A percentile compares a stretch with the other conserved stretches of the same genome.
phyloP scores from a whole-genome alignment of 2,888 invertebrate genomes.

The Cephus pygmeus region DNA sequence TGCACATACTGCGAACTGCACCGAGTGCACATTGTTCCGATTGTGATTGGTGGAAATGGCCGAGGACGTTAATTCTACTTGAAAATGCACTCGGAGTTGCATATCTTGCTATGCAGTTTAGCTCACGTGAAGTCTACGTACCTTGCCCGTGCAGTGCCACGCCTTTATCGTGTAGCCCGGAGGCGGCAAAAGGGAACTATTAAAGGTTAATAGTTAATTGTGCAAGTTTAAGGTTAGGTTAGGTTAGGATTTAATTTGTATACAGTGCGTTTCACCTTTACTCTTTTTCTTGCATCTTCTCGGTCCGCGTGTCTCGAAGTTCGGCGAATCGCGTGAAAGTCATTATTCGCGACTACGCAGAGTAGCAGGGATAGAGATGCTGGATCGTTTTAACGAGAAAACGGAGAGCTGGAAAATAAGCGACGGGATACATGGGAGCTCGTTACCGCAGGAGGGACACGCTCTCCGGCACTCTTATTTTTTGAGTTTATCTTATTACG shows the following conservation, averaged over 20 bases:
- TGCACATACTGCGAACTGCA: not conserved
- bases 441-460: conserved; percentile 56
- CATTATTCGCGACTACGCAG: not conserved
- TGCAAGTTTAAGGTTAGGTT: not conserved
- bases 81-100: not conserved
- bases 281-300: not conserved
- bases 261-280: not conserved
- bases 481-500: conserved; percentile 26
- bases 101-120: not conserved
- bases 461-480: conserved; percentile 34
- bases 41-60: not conserved
- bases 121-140: not conserved
- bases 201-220: not conserved
- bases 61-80: not conserved
- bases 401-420: conserved; percentile 46
- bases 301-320: not conserved
- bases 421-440: conserved; percentile 60
- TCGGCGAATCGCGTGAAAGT: not conserved
- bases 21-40: not conserved
- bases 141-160: not conserved
- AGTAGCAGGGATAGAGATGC: not conserved
- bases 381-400: not conserved
- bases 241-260: not conserved
- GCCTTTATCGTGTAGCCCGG: not conserved
- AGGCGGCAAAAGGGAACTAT: not conserved